Percentiles rank a stretch among this genome's conserved stretches.
phyloP scores from a whole-genome alignment of 1,140 invertebrate genomes.

The Drosophila parabipectinata region DNA sequence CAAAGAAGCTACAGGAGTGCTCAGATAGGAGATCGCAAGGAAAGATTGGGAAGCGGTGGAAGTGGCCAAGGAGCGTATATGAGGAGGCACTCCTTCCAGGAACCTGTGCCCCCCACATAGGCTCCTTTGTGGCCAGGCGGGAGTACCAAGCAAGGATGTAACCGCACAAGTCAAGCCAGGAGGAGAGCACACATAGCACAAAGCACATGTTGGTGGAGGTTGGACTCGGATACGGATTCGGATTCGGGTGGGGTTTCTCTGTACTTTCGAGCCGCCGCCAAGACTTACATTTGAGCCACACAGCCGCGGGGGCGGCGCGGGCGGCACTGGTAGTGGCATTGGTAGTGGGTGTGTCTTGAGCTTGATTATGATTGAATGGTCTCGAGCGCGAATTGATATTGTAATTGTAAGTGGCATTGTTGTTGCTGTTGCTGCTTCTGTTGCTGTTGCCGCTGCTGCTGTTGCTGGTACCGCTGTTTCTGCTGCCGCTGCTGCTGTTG shows the following conservation, averaged over 20 bases:
- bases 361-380: constrained; percentile 78
- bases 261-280: constrained; percentile 66
- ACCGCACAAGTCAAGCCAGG: constrained; percentile 14
- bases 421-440: constrained; percentile 42
- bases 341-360: constrained; percentile 78
- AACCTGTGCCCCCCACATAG: neutral
- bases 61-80: neutral
- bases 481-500: constrained; percentile 31
- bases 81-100: neutral
- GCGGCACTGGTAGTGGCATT: constrained; percentile 62
- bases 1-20: constrained; percentile 18
- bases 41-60: constrained; percentile 9
- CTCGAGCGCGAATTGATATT: constrained; percentile 73
- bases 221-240: constrained; percentile 10
- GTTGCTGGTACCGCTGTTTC: neutral
- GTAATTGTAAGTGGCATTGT: constrained; percentile 60
- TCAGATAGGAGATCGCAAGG: neutral
- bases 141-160: constrained; percentile 32
- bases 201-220: constrained; percentile 31
- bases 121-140: neutral
- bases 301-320: constrained; percentile 68
- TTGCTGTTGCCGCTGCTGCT: constrained; percentile 10
- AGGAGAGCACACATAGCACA: constrained; percentile 48
- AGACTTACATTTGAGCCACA: constrained; percentile 84
- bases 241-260: constrained; percentile 19